Conservation (phyloP, 2,797 vertebrate species). For the Molothrus aeneus region DNA sequence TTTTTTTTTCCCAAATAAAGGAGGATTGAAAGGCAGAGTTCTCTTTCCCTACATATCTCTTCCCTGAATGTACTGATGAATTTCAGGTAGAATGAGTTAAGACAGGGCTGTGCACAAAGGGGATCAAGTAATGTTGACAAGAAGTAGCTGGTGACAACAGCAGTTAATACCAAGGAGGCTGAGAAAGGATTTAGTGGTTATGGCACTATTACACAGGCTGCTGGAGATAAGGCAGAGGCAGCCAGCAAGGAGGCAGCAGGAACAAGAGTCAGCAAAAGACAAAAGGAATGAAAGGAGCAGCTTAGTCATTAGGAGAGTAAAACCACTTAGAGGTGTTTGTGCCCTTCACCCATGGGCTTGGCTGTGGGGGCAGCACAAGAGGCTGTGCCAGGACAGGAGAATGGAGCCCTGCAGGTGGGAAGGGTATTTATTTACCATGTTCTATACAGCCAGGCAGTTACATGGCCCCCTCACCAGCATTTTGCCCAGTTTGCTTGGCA, state of each 20-base stretch:
- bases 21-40: not conserved
- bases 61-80: conserved; percentile 13
- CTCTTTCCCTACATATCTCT: not conserved
- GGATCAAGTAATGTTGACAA: conserved; percentile 29
- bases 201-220: not conserved
- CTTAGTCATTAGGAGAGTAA: not conserved
- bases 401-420: not conserved
- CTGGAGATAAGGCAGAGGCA: not conserved
- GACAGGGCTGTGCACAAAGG: conserved; percentile 16
- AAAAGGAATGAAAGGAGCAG: not conserved
- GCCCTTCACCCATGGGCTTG: not conserved
- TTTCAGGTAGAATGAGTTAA: conserved; percentile 44
- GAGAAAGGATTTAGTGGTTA: conserved; percentile 35
- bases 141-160: conserved; percentile 47
- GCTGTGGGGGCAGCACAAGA: not conserved
- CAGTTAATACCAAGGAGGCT: conserved; percentile 16
- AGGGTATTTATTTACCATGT: not conserved
- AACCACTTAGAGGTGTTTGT: not conserved
- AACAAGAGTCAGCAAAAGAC: not conserved
- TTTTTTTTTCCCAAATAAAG: not conserved
- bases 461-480: not conserved
- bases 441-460: not conserved
- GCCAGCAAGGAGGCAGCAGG: not conserved
- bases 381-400: not conserved
- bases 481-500: not conserved